Evolutionary conservation across 2,113 vertebrate species (phyloP).

Genomic region (Carassius auratus): DNA sequence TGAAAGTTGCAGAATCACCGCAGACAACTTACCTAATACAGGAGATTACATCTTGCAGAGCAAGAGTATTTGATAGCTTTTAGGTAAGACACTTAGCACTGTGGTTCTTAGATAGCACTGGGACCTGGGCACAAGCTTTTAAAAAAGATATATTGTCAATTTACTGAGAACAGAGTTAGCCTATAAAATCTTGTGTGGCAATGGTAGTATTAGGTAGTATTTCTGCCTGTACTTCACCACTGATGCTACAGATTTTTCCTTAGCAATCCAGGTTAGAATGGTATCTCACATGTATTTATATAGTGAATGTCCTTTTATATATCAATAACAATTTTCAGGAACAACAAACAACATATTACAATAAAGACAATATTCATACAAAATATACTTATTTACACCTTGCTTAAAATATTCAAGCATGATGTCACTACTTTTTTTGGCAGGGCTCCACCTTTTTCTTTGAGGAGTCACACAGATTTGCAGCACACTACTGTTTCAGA

Average conservation of each 20-base stretch:
- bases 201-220: constrained; percentile 21
- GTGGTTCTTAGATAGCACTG: neutral
- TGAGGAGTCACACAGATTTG: no score
- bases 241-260: neutral
- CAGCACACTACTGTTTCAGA: no score
- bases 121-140: neutral
- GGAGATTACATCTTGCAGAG: constrained; percentile 67
- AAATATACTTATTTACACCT: no score
- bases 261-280: neutral
- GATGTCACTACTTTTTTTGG: no score
- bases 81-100: constrained; percentile 46
- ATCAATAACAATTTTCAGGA: no score
- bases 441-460: no score
- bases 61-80: constrained; percentile 52
- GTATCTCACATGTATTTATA: neutral
- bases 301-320: no score
- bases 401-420: no score
- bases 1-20: constrained; percentile 74
- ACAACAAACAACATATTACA: no score
- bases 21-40: constrained; percentile 74
- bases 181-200: constrained; percentile 9
- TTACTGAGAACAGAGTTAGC: constrained; percentile 16
- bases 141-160: constrained; percentile 29
- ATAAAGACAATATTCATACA: no score
- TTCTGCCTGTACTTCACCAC: neutral